Evolutionary conservation across 2,888 invertebrate genomes (phyloP).

Genomic region (Coleophora flavipennella): DNA sequence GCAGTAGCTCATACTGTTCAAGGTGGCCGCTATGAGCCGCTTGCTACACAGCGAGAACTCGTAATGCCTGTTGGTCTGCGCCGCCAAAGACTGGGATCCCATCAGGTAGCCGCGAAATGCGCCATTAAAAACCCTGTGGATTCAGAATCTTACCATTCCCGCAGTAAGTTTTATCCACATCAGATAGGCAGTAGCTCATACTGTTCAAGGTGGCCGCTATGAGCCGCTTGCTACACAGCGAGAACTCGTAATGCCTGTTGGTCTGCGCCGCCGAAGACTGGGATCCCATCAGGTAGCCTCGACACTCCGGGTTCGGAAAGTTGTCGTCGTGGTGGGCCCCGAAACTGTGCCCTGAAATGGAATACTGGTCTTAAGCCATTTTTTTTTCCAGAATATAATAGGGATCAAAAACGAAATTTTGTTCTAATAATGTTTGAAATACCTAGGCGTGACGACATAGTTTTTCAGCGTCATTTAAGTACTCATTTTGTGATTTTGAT

Average conservation of each 20-base stretch:
- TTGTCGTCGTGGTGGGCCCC: slow-evolving; percentile 69
- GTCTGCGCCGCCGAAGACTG: slow-evolving; percentile 43
- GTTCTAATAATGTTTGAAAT: too few relatives aligned
- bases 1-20: slow-evolving; percentile 65
- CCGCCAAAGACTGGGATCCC: slow-evolving; percentile 54
- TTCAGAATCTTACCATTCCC: slow-evolving; percentile 65
- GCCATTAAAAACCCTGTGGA: too few relatives aligned
- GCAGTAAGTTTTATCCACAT: slow-evolving; percentile 57
- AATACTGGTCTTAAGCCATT: too few relatives aligned
- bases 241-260: slow-evolving; percentile 52
- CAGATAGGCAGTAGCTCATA: slow-evolving; percentile 62
- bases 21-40: slow-evolving; percentile 49
- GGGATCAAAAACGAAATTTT: too few relatives aligned
- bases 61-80: slow-evolving; percentile 34
- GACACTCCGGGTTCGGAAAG: slow-evolving; percentile 49
- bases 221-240: slow-evolving; percentile 59
- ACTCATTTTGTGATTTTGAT: too few relatives aligned
- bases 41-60: slow-evolving; percentile 68
- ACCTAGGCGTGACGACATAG: too few relatives aligned
- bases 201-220: slow-evolving; percentile 56
- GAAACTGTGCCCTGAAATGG: slow-evolving; percentile 61
- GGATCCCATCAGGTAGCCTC: slow-evolving; percentile 62
- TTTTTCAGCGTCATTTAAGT: too few relatives aligned
- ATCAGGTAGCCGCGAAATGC: slow-evolving; percentile 61
- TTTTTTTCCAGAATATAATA: too few relatives aligned